phyloP scores from a whole-genome alignment of 2,797 vertebrate genomes.

The Acipenser ruthenus region DNA sequence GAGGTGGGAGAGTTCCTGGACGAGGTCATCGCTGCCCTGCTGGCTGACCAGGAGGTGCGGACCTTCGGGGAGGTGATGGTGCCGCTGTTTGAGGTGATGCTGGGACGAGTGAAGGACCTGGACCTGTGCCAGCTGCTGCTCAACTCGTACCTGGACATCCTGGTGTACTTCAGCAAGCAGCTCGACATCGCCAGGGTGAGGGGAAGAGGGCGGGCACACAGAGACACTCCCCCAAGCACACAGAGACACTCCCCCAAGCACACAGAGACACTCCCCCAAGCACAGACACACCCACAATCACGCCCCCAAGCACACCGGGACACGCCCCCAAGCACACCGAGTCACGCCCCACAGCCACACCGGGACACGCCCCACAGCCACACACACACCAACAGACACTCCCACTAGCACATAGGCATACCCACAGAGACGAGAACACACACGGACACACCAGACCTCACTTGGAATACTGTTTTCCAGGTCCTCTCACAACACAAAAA shows the following conservation, averaged over 20 bases:
- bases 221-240: not conserved
- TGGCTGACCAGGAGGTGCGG: slow-evolving; percentile 84
- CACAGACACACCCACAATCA: too few relatives aligned
- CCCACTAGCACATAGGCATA: too few relatives aligned
- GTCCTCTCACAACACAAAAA: too few relatives aligned
- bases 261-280: too few relatives aligned
- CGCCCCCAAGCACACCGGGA: too few relatives aligned
- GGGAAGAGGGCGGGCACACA: slow-evolving; percentile 5
- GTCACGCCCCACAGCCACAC: too few relatives aligned
- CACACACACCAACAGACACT: too few relatives aligned
- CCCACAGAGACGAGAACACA: too few relatives aligned
- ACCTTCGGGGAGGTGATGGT: slow-evolving; percentile 88
- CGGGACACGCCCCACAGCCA: too few relatives aligned
- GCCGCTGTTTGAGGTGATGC: slow-evolving; percentile 81
- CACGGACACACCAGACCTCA: too few relatives aligned
- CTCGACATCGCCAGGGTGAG: slow-evolving; percentile 84
- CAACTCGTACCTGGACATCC: slow-evolving; percentile 81
- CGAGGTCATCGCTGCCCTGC: slow-evolving; percentile 74
- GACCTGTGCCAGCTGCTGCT: slow-evolving; percentile 88
- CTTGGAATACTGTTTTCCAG: too few relatives aligned
- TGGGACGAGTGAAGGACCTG: slow-evolving; percentile 79
- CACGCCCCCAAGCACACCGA: too few relatives aligned
- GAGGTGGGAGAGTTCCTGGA: slow-evolving; percentile 84
- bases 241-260: not conserved
- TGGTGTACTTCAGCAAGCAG: slow-evolving; percentile 87